A percentile compares a stretch with the other conserved stretches of the same genome.
These are phyloP conservation scores for Pogoniulus pusillus DNA, from an alignment of 2,797 vertebrate genomes.

Conservation along the genomic window DNA sequence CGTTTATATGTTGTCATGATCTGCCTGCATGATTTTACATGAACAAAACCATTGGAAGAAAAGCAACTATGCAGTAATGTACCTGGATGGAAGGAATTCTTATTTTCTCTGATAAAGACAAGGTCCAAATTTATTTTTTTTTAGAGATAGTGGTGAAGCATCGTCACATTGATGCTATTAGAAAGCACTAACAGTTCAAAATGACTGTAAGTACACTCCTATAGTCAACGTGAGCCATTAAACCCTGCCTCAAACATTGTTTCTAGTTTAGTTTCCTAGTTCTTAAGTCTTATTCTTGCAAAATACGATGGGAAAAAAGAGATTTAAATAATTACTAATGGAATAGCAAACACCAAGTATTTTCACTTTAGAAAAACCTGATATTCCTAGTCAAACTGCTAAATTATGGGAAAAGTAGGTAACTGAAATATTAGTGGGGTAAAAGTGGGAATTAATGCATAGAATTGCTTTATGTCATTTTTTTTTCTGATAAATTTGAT, in stretches of 20 bases:
- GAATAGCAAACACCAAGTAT: background rate
- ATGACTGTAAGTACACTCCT: background rate
- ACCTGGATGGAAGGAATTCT: background rate
- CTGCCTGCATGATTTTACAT: background rate
- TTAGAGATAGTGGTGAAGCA: background rate
- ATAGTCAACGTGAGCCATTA: background rate
- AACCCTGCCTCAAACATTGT: background rate
- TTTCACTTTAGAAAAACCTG: background rate
- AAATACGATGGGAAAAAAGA: background rate
- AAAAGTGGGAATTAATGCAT: background rate
- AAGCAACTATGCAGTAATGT: background rate
- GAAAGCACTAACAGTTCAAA: background rate
- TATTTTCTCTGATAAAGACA: background rate
- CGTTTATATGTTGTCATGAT: background rate
- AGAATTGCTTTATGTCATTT: background rate
- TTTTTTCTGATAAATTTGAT: background rate
- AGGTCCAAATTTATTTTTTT: no score
- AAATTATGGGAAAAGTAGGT: background rate
- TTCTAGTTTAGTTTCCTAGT: background rate
- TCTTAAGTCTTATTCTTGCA: background rate
- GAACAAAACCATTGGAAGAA: background rate
- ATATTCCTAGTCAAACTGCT: background rate
- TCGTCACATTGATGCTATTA: background rate
- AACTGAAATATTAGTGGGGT: background rate
- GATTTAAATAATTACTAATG: background rate